Evolutionary conservation across 2,888 invertebrate species (phyloP).

Genomic region (Patella ulyssiponensis): DNA sequence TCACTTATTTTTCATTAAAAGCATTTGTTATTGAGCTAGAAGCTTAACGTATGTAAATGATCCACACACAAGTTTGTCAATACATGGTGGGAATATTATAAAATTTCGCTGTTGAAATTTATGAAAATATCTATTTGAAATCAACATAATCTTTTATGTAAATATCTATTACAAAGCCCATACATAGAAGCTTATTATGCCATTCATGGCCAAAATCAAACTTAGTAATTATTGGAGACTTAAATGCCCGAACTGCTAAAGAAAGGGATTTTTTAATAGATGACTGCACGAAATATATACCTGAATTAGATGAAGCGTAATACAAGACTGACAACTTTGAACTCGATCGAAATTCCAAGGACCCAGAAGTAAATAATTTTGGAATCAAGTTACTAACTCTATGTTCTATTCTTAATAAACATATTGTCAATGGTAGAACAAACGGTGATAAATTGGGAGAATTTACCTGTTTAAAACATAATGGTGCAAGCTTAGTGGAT

Average conservation of each 20-base stretch:
- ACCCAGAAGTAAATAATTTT: not conserved
- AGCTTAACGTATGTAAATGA: no score
- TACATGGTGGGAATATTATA: no score
- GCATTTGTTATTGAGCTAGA: no score
- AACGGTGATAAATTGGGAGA: not conserved
- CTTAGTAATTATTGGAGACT: not conserved
- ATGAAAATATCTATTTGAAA: no score
- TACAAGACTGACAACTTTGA: not conserved
- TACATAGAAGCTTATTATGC: no score
- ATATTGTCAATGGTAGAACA: not conserved
- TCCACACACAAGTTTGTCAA: no score
- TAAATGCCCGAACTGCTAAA: not conserved
- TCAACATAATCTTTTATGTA: no score
- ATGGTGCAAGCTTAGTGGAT: not conserved
- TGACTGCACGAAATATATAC: conserved; percentile 3
- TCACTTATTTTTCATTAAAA: no score
- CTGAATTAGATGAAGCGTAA: not conserved
- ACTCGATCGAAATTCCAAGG: not conserved
- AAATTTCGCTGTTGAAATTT: no score
- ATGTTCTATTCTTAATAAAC: not conserved
- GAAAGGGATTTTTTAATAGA: not conserved
- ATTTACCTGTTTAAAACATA: not conserved
- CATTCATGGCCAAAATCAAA: no score
- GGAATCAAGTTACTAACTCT: not conserved
- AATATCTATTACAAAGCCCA: no score